Conservation (phyloP, 2,888 invertebrate species). For the Neoascia interrupta region DNA sequence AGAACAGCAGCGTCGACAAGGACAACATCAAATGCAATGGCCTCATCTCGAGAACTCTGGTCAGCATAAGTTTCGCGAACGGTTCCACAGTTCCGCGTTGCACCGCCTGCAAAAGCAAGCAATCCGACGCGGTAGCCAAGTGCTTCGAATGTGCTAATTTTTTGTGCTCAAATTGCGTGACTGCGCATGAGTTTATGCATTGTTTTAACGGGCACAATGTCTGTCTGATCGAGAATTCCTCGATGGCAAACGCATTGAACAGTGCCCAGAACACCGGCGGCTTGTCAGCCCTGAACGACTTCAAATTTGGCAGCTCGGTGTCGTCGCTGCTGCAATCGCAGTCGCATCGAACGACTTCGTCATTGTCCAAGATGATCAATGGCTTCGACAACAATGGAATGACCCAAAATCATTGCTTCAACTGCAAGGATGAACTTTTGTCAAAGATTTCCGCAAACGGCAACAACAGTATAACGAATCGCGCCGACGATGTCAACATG, state of each 20-base stretch:
- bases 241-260: constrained; percentile 74
- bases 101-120: constrained; percentile 97
- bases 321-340: constrained; percentile 75
- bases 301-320: constrained; percentile 76
- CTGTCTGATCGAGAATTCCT: constrained; percentile 79
- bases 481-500: constrained; percentile 47
- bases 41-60: constrained; percentile 71
- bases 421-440: constrained; percentile 59
- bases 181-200: constrained; percentile 99
- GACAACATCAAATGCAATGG: constrained; percentile 70
- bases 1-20: constrained; percentile 47
- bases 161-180: constrained; percentile 97
- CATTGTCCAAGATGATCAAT: constrained; percentile 58
- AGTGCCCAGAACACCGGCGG: constrained; percentile 42
- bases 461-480: constrained; percentile 43
- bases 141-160: constrained; percentile 98
- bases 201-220: constrained; percentile 98
- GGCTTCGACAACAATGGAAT: constrained; percentile 52
- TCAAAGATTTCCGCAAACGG: constrained; percentile 46
- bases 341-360: constrained; percentile 49
- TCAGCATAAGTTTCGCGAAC: constrained; percentile 77
- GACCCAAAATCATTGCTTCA: constrained; percentile 55
- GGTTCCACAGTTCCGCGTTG: constrained; percentile 85
- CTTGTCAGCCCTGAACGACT: constrained; percentile 73
- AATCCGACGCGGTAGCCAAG: constrained; percentile 95